Percentiles rank a stretch among this genome's conserved stretches.
phyloP scores from a whole-genome alignment of 2,888 invertebrate genomes.

The Parnassius apollo region DNA sequence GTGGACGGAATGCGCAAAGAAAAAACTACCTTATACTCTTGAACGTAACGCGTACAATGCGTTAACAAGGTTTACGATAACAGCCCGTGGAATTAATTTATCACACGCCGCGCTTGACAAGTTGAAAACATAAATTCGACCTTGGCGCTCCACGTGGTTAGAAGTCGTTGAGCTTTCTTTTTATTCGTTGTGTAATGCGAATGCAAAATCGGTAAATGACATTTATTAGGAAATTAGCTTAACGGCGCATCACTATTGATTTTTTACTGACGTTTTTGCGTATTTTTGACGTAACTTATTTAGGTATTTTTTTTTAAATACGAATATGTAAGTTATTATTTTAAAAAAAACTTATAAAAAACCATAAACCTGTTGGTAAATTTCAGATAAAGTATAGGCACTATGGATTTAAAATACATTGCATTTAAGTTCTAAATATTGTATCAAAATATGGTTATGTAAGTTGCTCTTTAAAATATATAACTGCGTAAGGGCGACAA shows the following conservation, averaged over 20 bases:
- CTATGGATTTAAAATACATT: no score
- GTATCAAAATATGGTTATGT: no score
- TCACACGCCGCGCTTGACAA: slow-evolving; percentile 82
- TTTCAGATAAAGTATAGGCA: no score
- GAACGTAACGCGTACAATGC: slow-evolving; percentile 42
- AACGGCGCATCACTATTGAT: background rate
- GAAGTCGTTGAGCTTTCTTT: slow-evolving; percentile 58
- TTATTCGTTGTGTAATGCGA: slow-evolving; percentile 37
- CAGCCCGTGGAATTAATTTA: slow-evolving; percentile 81
- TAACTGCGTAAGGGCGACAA: no score
- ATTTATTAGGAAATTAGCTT: background rate
- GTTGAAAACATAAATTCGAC: slow-evolving; percentile 82
- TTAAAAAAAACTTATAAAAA: no score
- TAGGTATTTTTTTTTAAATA: no score
- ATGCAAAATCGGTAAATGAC: background rate
- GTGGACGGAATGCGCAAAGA: slow-evolving; percentile 53
- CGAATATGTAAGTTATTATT: no score
- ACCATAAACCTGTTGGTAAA: no score
- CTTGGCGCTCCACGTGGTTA: slow-evolving; percentile 80
- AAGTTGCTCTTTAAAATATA: no score
- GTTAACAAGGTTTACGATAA: slow-evolving; percentile 51
- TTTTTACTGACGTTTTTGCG: background rate
- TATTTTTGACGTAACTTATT: no score
- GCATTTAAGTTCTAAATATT: no score
- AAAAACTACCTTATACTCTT: slow-evolving; percentile 42